Percentiles rank a stretch among this genome's conserved stretches.
These are phyloP conservation scores for Dryadula phaetusa DNA, from an alignment of 2,888 invertebrate species.

Conservation along the genomic window DNA sequence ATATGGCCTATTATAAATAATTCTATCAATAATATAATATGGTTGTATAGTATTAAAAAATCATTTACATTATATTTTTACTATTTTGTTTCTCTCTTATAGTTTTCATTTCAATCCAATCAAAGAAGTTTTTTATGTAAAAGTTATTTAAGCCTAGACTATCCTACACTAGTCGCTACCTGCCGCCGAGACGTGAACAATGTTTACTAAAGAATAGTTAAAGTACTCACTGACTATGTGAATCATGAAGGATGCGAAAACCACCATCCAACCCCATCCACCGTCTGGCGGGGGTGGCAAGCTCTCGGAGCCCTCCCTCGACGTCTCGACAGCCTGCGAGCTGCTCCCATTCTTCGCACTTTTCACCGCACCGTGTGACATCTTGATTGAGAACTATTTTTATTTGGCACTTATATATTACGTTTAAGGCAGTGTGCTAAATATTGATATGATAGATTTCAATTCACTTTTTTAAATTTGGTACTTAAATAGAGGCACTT, in stretches of 20 bases:
- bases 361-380: conserved; percentile 76
- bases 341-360: conserved; percentile 67
- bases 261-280: conserved; percentile 98
- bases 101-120: background rate
- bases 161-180: background rate
- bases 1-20: too few species aligned
- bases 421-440: conserved; percentile 38
- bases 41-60: too few species aligned
- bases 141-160: too few species aligned
- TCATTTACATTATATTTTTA: background rate
- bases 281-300: conserved; percentile 93
- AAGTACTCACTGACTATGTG: conserved; percentile 94
- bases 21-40: too few species aligned
- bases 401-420: conserved; percentile 52
- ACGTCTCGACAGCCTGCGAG: conserved; percentile 59
- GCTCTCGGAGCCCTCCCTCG: conserved; percentile 64
- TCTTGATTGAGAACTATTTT: conserved; percentile 51
- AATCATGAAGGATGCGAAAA: conserved; percentile 97
- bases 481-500: conserved; percentile 51
- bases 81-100: background rate
- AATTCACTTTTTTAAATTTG: conserved; percentile 30
- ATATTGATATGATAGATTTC: conserved; percentile 27
- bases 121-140: background rate
- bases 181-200: background rate
- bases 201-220: conserved; percentile 18